A percentile compares a stretch with the other conserved stretches of the same genome.
Conservation (phyloP, 1,140 invertebrate genomes). For the Solenopsis fugax region DNA sequence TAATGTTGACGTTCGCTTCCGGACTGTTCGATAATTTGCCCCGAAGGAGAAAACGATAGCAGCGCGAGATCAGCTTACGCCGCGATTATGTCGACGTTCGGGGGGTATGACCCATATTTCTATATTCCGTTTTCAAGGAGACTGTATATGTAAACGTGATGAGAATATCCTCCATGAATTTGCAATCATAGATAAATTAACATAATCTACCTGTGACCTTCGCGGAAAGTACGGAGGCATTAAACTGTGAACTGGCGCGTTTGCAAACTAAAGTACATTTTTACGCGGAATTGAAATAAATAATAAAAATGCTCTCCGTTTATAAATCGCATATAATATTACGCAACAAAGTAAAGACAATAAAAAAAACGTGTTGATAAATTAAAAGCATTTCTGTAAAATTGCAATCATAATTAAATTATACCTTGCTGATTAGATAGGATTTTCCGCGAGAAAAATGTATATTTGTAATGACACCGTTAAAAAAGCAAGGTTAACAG, state of each 20-base stretch:
- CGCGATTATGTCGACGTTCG: constrained; percentile 18
- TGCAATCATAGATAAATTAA: constrained; percentile 37
- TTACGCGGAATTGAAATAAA: neutral
- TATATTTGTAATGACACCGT: constrained; percentile 25
- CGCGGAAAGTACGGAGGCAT: neutral
- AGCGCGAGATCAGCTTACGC: neutral
- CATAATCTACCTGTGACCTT: neutral
- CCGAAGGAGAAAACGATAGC: neutral
- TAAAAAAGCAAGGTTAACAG: constrained; percentile 10
- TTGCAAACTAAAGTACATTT: neutral
- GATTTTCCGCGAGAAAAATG: neutral
- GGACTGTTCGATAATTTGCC: neutral
- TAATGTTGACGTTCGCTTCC: constrained; percentile 13
- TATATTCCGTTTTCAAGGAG: constrained; percentile 26
- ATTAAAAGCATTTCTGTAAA: neutral
- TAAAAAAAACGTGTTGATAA: neutral
- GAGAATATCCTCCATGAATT: constrained; percentile 25
- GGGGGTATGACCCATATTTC: constrained; percentile 14
- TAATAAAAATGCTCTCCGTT: neutral
- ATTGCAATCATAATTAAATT: constrained; percentile 14
- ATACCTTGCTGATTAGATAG: neutral
- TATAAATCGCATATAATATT: neutral
- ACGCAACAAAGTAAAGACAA: neutral
- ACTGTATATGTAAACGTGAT: neutral
- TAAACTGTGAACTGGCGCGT: neutral